Evolutionary conservation across 2,888 invertebrate species (phyloP).

Genomic region (Dione juno): DNA sequence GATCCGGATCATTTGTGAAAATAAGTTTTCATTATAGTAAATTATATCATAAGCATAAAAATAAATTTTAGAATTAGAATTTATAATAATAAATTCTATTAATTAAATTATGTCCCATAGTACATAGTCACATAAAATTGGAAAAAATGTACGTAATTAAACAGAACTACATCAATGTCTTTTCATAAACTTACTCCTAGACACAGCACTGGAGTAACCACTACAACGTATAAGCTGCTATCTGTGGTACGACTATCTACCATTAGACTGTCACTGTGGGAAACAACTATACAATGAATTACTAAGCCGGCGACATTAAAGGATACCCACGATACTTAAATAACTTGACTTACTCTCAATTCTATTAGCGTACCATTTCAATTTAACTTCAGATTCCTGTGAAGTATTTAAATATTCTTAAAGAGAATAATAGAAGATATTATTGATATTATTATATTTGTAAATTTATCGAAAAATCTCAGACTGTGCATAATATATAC

Average conservation of each 20-base stretch:
- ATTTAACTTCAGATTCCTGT: no score
- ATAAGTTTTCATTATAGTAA: no score
- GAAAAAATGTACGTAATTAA: no score
- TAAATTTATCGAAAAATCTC: no score
- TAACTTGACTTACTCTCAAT: neutral
- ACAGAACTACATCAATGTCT: neutral
- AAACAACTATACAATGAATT: neutral
- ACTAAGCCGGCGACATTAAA: conserved; percentile 8
- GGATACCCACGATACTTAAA: neutral
- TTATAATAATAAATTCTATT: neutral
- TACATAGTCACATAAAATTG: neutral
- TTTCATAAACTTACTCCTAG: neutral
- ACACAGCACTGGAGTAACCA: conserved; percentile 3
- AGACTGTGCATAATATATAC: no score
- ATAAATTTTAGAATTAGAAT: no score
- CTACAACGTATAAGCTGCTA: conserved; percentile 9
- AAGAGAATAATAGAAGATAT: no score
- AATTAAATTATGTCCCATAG: neutral
- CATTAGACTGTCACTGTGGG: conserved; percentile 12
- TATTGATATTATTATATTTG: no score
- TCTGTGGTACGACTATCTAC: conserved; percentile 8
- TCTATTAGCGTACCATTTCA: neutral
- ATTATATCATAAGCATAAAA: no score
- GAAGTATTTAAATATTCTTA: no score
- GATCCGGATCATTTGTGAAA: no score